phyloP scores from a whole-genome alignment of 2,113 vertebrate species.

The Atlantisia rogersi region DNA sequence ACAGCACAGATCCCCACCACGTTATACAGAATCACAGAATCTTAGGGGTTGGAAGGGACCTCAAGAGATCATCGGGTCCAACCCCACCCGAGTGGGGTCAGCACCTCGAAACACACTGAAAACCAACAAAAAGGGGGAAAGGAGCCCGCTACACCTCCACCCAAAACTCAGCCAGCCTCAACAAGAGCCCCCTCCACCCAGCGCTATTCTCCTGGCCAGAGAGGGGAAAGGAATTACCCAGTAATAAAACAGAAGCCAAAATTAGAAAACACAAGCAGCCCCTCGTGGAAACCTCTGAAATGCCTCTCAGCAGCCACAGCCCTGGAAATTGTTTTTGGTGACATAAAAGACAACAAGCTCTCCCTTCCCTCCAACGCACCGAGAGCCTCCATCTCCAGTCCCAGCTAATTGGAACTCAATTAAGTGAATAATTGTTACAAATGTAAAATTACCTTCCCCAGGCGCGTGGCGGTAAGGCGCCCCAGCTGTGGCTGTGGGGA shows the following conservation, averaged over 20 bases:
- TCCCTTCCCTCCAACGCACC: neutral
- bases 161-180: neutral
- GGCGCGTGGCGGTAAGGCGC: neutral
- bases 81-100: neutral
- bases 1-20: accelerated
- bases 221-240: accelerated
- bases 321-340: neutral
- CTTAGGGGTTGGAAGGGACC: too few species aligned
- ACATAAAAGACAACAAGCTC: constrained; percentile 15
- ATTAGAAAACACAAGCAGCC: neutral
- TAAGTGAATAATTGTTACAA: constrained; percentile 83
- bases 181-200: accelerated
- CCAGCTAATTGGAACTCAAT: constrained; percentile 76
- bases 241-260: neutral
- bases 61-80: too few species aligned
- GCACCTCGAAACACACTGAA: neutral
- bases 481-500: neutral
- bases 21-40: too few species aligned
- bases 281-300: neutral
- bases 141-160: neutral
- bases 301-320: neutral
- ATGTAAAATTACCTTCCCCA: constrained; percentile 67
- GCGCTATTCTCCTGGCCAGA: accelerated
- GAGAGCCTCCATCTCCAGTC: constrained; percentile 38
- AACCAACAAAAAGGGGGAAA: neutral